phyloP scores from a whole-genome alignment of 2,797 vertebrate species.

The Thamnophis elegans region DNA sequence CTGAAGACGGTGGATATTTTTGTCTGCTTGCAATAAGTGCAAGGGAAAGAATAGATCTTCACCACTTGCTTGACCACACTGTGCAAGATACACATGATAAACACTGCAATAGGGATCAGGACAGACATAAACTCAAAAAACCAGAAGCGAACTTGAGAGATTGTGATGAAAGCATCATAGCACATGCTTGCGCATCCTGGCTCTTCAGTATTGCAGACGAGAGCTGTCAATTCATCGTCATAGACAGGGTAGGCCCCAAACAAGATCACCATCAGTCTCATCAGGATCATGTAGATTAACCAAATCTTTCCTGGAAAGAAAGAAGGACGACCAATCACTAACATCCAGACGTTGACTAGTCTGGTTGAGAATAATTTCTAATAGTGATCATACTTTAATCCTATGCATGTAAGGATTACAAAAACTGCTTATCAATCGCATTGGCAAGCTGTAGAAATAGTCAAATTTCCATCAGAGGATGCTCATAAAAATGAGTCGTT shows the following conservation, averaged over 20 bases:
- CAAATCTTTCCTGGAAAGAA: conserved; percentile 86
- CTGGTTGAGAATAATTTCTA: neutral
- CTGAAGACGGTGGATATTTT: conserved; percentile 20
- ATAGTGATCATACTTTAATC: neutral
- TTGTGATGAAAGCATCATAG: conserved; percentile 86
- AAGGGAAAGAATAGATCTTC: neutral
- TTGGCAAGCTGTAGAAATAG: neutral
- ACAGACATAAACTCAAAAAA: conserved; percentile 81
- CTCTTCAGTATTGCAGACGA: conserved; percentile 93
- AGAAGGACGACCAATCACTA: conserved; percentile 14
- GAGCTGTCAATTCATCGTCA: conserved; percentile 90
- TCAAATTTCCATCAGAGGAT: neutral
- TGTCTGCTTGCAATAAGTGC: neutral
- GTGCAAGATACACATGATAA: conserved; percentile 83
- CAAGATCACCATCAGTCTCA: conserved; percentile 81
- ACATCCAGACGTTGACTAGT: neutral
- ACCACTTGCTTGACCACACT: conserved; percentile 61
- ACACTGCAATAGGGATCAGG: conserved; percentile 80
- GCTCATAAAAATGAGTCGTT: neutral
- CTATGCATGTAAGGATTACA: neutral
- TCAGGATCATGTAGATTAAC: conserved; percentile 80
- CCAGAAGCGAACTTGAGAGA: conserved; percentile 94
- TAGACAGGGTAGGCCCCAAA: conserved; percentile 89
- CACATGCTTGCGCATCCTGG: conserved; percentile 91
- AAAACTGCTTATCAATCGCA: neutral